phyloP scores from a whole-genome alignment of 2,113 vertebrate genomes.

The Peromyscus polionotus region DNA sequence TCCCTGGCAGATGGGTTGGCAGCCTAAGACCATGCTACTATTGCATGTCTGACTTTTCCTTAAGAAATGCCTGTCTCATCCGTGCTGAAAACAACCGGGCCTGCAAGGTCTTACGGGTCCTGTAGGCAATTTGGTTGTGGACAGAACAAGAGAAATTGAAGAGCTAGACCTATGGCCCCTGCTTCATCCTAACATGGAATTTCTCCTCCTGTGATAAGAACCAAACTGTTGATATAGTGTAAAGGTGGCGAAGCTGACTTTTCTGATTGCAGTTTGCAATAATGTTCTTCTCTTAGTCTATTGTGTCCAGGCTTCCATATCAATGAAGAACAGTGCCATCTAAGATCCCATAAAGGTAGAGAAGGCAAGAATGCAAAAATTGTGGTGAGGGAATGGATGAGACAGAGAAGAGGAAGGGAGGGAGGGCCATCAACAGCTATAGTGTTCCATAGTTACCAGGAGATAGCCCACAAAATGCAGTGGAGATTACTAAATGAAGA shows the following conservation, averaged over 20 bases:
- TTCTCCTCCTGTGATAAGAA: not conserved
- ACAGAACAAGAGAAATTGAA: not conserved
- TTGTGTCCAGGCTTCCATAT: not conserved
- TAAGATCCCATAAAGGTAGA: not conserved
- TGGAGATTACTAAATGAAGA: not conserved
- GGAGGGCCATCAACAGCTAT: not conserved
- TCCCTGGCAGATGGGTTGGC: not conserved
- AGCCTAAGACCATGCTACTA: not conserved
- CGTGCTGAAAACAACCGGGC: not conserved
- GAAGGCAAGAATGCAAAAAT: slow-evolving; percentile 49
- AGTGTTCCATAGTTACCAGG: not conserved
- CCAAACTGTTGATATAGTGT: not conserved
- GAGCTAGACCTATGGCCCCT: not conserved
- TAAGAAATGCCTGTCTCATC: not conserved
- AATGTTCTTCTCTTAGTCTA: not conserved
- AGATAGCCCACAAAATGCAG: not conserved
- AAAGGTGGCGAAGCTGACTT: not conserved
- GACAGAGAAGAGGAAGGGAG: not conserved
- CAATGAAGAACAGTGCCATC: slow-evolving; percentile 19
- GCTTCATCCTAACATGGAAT: not conserved
- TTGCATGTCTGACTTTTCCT: not conserved
- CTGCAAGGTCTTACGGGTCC: not conserved
- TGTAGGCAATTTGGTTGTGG: slow-evolving; percentile 1
- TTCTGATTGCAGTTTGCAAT: not conserved
- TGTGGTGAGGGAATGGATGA: not conserved